Evolutionary conservation across 2,888 invertebrate species (phyloP).

Genomic region (Pemphredon lugubris): DNA sequence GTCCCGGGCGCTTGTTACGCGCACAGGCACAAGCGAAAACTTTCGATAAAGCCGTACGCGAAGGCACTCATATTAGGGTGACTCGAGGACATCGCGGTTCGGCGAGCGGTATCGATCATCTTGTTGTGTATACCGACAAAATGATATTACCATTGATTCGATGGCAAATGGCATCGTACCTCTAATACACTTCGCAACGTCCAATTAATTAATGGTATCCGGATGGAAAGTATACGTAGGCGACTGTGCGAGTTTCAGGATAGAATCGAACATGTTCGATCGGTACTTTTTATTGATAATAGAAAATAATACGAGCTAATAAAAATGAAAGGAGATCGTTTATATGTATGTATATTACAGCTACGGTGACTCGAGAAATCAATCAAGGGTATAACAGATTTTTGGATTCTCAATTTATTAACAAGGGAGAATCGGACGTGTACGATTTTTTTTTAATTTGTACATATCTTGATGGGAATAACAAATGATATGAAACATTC

Average conservation of each 20-base stretch:
- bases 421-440: too few species aligned
- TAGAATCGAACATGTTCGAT: neutral
- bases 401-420: too few species aligned
- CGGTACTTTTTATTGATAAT: too few species aligned
- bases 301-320: too few species aligned
- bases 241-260: neutral
- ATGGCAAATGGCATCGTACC: constrained; percentile 11
- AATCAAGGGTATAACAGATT: too few species aligned
- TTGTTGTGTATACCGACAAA: constrained; percentile 31
- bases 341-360: too few species aligned
- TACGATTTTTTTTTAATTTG: too few species aligned
- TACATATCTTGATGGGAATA: too few species aligned
- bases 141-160: constrained; percentile 19
- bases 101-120: constrained; percentile 47
- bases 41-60: constrained; percentile 61
- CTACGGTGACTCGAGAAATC: too few species aligned
- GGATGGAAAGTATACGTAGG: neutral
- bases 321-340: too few species aligned
- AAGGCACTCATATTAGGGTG: constrained; percentile 38
- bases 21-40: constrained; percentile 40
- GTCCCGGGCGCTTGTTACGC: constrained; percentile 41
- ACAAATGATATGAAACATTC: too few species aligned
- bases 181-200: constrained; percentile 20
- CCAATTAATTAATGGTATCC: constrained; percentile 41
- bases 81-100: constrained; percentile 26